Conservation (phyloP, 2,113 vertebrate species). For the Plestiodon gilberti region DNA sequence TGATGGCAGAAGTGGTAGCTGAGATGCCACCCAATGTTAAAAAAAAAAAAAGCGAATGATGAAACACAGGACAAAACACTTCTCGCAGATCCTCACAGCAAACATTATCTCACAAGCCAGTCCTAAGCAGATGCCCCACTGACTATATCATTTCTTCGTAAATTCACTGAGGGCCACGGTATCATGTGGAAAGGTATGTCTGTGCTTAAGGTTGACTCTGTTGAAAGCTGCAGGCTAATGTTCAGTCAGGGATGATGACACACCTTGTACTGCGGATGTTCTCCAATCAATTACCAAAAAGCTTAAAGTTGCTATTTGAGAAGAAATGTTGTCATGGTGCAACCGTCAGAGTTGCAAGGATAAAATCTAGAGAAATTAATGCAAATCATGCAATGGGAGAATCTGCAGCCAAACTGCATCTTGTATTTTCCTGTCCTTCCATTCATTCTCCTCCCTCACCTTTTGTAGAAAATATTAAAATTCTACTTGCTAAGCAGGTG, state of each 20-base stretch:
- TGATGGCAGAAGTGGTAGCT: no score
- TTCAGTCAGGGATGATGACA: fast-evolving
- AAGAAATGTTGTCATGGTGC: not conserved
- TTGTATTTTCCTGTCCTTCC: not conserved
- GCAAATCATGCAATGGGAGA: not conserved
- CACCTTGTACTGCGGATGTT: not conserved
- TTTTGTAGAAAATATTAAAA: not conserved
- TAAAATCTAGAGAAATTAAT: no score
- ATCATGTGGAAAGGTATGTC: not conserved
- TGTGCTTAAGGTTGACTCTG: not conserved
- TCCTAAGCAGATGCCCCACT: not conserved
- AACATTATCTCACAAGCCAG: not conserved
- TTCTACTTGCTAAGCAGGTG: not conserved
- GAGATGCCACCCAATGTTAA: not conserved
- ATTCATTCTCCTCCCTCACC: not conserved
- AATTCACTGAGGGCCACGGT: not conserved
- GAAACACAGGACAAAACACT: slow-evolving; percentile 26
- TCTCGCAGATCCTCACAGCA: slow-evolving; percentile 1
- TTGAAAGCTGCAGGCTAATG: not conserved
- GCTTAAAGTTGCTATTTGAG: not conserved
- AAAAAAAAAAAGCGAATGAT: slow-evolving; percentile 28
- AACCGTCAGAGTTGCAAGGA: not conserved
- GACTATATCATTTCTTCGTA: not conserved
- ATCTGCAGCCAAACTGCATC: not conserved
- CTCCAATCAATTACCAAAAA: fast-evolving